Evolutionary conservation across 2,797 vertebrate species (phyloP), one percentile per base, ranked within the genome.

Genomic region (Percopsis omiscomaycus): DNA sequence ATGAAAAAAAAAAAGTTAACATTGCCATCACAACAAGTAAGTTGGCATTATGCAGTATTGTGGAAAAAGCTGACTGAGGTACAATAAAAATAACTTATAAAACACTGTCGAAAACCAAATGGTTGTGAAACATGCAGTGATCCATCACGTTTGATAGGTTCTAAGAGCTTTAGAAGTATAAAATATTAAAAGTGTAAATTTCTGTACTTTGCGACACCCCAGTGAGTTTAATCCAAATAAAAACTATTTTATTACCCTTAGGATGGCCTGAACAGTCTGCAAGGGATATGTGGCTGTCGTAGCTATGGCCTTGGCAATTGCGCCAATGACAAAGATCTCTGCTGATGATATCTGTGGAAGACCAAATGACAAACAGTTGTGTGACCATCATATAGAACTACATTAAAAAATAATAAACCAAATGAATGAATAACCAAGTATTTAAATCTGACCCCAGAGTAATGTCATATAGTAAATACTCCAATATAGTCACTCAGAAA

Each of bases 251-350:
- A 42, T 83, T 89, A 94, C 93, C 90, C 93, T 91, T 16, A 94
- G 86, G 66, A 94, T 91, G 59, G 93, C 89, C 80, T 94, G 93
- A 51, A 94, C 83, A 0, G 91, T 94, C 86, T 94, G 92, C 47
- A 94, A 89, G 29, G 93, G 93, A 78, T 93, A 94, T 1, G 93
- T 94, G 0, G 77, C 89, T 0, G 92, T 90, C n/a, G 93, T 92
- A 28, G 93, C 93, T 0, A 94, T 61, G 59, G 92, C 93, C 79
- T 94, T 94, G 69, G 93, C 93, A 4, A 94, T 22, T 47, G 93
- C 93, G 70, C 93, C 93, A 13, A 94, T 93, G 50, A 94, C 16
- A 70, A 94, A 94, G 73, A 94, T 93, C 70, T 94, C 82, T 42
- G 86, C 79, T 13, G 93, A 93, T 5, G 91, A 91, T 44, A 94